Percentiles rank a stretch among this genome's conserved stretches.
phyloP scores from a whole-genome alignment of 1,140 invertebrate genomes.

The Trigoniulus corallinus region DNA sequence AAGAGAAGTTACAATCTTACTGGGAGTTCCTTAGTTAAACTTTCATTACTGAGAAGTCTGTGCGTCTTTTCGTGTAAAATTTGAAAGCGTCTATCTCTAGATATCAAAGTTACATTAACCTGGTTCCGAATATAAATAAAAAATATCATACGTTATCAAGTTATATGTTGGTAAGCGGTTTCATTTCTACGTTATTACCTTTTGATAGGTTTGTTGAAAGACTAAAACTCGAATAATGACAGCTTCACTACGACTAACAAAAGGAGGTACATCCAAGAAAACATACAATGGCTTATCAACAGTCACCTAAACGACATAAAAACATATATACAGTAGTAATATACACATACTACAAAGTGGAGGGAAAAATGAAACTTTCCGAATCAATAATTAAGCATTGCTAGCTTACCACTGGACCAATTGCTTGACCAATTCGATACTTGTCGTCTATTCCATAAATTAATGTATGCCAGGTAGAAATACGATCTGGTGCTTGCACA shows the following conservation, averaged over 20 bases:
- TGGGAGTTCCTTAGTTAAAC: neutral
- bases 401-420: neutral
- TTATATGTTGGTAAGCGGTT: neutral
- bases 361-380: too few relatives aligned
- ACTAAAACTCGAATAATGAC: neutral
- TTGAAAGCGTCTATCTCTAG: neutral
- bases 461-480: neutral
- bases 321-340: too few relatives aligned
- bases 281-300: neutral
- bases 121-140: too few relatives aligned
- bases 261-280: neutral
- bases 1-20: too few relatives aligned
- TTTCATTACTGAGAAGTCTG: neutral
- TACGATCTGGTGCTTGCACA: neutral
- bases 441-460: neutral
- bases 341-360: too few relatives aligned
- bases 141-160: neutral
- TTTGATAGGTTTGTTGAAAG: neutral
- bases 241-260: neutral
- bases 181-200: neutral
- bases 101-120: neutral
- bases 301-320: neutral
- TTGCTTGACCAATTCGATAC: neutral
- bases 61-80: neutral
- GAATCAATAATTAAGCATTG: too few relatives aligned